Percentiles rank a stretch among this genome's conserved stretches.
Conservation (phyloP, 2,888 invertebrate genomes). For the Molanna angustata region DNA sequence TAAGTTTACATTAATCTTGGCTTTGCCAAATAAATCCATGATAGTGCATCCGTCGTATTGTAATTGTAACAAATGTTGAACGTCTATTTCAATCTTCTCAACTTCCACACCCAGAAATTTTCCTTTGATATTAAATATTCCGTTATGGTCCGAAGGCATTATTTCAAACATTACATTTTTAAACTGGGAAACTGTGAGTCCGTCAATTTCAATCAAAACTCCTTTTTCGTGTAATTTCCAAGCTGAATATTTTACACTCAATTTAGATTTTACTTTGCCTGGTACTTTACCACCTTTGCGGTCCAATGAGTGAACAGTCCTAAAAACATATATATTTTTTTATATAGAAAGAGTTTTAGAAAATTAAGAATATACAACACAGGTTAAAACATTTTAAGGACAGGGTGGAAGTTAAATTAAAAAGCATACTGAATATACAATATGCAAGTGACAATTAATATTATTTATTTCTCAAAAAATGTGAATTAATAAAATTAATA, state of each 20-base stretch:
- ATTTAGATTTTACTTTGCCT: conserved; percentile 56
- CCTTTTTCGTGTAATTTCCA: conserved; percentile 69
- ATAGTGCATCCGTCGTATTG: conserved; percentile 75
- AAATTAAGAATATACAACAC: too few relatives aligned
- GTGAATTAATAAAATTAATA: neutral
- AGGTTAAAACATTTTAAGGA: too few relatives aligned
- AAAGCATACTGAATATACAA: too few relatives aligned
- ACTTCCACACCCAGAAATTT: conserved; percentile 76
- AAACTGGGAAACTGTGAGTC: conserved; percentile 64
- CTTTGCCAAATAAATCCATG: conserved; percentile 76
- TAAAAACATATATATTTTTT: too few relatives aligned
- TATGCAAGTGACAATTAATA: too few relatives aligned
- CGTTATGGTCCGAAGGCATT: conserved; percentile 62
- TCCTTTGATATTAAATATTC: conserved; percentile 67
- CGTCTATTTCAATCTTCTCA: conserved; percentile 69
- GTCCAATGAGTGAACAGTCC: conserved; percentile 56
- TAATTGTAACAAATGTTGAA: conserved; percentile 69
- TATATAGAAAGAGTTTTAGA: too few relatives aligned
- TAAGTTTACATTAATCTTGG: conserved; percentile 74
- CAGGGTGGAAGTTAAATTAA: too few relatives aligned
- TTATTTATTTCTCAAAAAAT: neutral
- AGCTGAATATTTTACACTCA: conserved; percentile 64
- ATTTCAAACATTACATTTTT: conserved; percentile 77
- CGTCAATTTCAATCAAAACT: conserved; percentile 67
- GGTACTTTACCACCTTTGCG: conserved; percentile 30